Evolutionary conservation across 2,797 vertebrate genomes (phyloP), one percentile per base, ranked within the genome.

Genomic region (Sebastes taczanowskii): DNA sequence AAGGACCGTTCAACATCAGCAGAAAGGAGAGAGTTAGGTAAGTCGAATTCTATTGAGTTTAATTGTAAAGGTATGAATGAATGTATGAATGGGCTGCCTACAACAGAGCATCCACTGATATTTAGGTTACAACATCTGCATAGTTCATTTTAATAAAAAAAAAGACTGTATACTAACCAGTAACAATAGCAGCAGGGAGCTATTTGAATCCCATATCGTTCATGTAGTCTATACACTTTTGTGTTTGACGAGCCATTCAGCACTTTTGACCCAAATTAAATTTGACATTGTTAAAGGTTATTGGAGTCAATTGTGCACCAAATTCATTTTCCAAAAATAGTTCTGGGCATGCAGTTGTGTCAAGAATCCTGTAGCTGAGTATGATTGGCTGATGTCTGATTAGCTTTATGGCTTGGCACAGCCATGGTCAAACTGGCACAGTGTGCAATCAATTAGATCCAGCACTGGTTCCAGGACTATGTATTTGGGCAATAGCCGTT

Each of bases 21-120:
- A 20, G 98, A 99, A 76, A 97, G 97, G 89, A 95, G 95, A 67
- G 95, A 96, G 0, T 23, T 97, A 93, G 98, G 98, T 99, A 80
- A 92, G 95, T 91, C 66, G 5, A 11, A 27, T 71, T 71, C 62
- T 11, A 13, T 71, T 65, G 1, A 22, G 2, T 71, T 58, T 38
- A 56, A 53, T 66, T 83, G 20, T 18, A 29, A 77, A 71, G 5
- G 22, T 11, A 61, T 66, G 38, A 42, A 14, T 42, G 38, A 13
- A 6, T 65, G 20, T 69, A 16, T 66, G n/a, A 72, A 63, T 34
- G 30, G 7, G 4, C 35, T 55, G 16, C 18, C 18, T 53, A 58
- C 53, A 70, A 35, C 6, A 46, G 6, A 52, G 13, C 14, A 56
- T 69, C 18, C 30, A 58, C 20, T 65, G 29, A 66, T 71, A 46